phyloP scores from a whole-genome alignment of 2,888 invertebrate species.

The Cantharis flavilabris region DNA sequence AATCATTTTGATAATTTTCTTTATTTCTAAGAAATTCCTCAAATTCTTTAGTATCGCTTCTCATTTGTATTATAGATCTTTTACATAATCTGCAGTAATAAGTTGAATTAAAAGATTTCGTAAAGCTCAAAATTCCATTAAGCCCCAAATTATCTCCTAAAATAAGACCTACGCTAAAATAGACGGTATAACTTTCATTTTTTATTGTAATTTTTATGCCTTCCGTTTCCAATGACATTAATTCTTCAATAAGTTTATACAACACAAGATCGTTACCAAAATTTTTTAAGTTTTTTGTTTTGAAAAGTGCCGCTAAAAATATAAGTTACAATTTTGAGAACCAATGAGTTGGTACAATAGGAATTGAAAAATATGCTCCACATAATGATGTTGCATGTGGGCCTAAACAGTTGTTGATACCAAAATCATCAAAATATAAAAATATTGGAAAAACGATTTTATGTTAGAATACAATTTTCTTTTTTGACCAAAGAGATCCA shows the following conservation, averaged over 20 bases:
- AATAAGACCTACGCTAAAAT: constrained; percentile 17
- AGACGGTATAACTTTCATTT: constrained; percentile 5
- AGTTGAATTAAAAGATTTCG: not conserved
- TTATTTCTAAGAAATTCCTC: too few relatives aligned
- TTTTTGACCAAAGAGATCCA: too few relatives aligned
- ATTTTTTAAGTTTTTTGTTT: constrained; percentile 18
- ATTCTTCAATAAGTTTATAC: constrained; percentile 7
- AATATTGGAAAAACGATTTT: not conserved
- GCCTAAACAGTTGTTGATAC: constrained; percentile 13
- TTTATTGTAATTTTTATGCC: constrained; percentile 17
- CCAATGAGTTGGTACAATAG: constrained; percentile 13
- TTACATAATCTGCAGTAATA: too few relatives aligned
- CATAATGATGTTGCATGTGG: constrained; percentile 33
- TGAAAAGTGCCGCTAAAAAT: constrained; percentile 35
- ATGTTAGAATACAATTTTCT: not conserved
- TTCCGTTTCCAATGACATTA: constrained; percentile 19
- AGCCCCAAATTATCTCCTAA: constrained; percentile 28
- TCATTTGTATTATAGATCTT: too few relatives aligned
- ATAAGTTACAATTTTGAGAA: constrained; percentile 22
- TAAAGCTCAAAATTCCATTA: constrained; percentile 25
- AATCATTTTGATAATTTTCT: too few relatives aligned
- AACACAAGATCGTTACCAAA: constrained; percentile 17
- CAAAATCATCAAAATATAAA: constrained; percentile 30
- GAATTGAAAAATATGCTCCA: constrained; percentile 28
- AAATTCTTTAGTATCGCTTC: too few relatives aligned